Percentiles rank a stretch among this genome's conserved stretches.
These are phyloP conservation scores for Argentina silus DNA, from an alignment of 2,797 vertebrate genomes.

Conservation along the genomic window DNA sequence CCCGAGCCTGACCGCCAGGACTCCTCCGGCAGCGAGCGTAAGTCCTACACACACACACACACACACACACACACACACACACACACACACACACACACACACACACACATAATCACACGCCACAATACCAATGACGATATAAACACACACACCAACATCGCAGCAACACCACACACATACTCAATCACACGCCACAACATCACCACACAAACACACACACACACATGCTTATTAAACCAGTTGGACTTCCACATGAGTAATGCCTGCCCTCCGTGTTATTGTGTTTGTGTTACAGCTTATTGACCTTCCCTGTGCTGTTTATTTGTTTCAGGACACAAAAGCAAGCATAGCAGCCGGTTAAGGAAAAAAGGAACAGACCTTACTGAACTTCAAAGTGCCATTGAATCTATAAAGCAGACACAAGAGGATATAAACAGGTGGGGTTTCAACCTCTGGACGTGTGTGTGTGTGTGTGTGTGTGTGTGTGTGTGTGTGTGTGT, in stretches of 20 bases:
- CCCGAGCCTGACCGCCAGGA: slow-evolving; percentile 94
- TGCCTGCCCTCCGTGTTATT: too few relatives aligned
- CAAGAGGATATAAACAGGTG: slow-evolving; percentile 98
- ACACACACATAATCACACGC: slow-evolving; percentile 1
- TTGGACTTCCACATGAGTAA: too few relatives aligned
- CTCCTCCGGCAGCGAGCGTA: slow-evolving; percentile 96
- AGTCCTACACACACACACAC: slow-evolving; percentile 26
- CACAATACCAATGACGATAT: neutral
- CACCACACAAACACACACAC: too few relatives aligned
- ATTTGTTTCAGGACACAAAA: slow-evolving; percentile 83
- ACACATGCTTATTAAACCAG: too few relatives aligned
- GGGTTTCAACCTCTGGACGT: neutral
- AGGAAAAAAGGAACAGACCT: slow-evolving; percentile 93
- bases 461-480: neutral
- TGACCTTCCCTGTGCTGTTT: neutral
- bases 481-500: neutral
- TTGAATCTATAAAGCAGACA: slow-evolving; percentile 92
- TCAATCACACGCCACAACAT: neutral
- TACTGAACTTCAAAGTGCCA: slow-evolving; percentile 94
- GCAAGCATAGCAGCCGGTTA: slow-evolving; percentile 86
- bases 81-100: neutral
- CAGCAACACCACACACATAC: neutral
- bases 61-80: neutral
- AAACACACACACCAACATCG: neutral
- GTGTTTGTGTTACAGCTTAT: neutral